Evolutionary conservation across 2,888 invertebrate genomes (phyloP).

Genomic region (Byasa hedistus): DNA sequence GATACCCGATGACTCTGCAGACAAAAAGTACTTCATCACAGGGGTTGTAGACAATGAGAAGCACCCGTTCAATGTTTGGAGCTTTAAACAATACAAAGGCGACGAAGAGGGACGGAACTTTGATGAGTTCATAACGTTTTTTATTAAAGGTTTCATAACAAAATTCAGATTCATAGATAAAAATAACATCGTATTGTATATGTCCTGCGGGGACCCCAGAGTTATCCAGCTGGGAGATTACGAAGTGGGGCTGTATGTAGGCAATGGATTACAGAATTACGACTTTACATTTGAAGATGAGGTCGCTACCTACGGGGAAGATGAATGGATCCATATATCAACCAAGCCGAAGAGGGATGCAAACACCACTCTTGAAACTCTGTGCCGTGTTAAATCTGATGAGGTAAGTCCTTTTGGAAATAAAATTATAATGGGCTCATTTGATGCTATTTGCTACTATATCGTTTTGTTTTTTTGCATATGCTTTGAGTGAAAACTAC

Average conservation of each 20-base stretch:
- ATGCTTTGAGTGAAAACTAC: background rate
- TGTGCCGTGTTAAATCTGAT: background rate
- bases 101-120: background rate
- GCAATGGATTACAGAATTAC: background rate
- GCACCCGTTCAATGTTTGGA: background rate
- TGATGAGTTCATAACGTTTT: background rate
- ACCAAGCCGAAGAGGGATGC: background rate
- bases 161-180: background rate
- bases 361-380: background rate
- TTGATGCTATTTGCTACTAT: background rate
- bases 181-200: background rate
- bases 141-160: background rate
- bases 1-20: background rate
- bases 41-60: background rate
- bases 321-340: background rate
- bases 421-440: too few species aligned
- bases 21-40: background rate
- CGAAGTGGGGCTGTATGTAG: background rate
- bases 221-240: background rate
- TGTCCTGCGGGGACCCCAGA: background rate
- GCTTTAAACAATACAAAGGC: background rate
- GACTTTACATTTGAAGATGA: background rate
- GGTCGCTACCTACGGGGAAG: background rate
- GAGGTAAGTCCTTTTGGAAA: background rate
- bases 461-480: background rate